Base-by-base conservation (phyloP, 2,888 invertebrate genomes). In the Cerastis rubricosa region DNA sequence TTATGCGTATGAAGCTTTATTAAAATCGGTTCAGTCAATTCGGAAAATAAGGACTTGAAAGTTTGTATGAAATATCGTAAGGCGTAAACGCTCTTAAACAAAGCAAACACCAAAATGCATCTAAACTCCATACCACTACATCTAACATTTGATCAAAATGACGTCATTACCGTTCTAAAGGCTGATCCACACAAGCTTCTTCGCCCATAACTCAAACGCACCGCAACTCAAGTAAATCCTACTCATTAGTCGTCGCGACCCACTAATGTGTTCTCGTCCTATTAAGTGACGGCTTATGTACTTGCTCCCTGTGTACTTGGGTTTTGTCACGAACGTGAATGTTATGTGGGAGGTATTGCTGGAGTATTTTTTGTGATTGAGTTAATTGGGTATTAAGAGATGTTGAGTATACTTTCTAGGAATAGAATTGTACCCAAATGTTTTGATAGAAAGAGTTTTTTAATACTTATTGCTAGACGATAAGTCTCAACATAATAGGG, bases 211-310 rank as follows among this genome's bases (percentile, higher is more conserved):
- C 79, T 88, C 88, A 88, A 89, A 87, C 82, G 75, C 82, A 88
- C 89, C 88, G 70, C 88, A 88, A 80, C 83, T 75, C 80, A 57
- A 64, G 81, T 70, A 87, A 88, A 88, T 89, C 88, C 89, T 79
- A 59, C 87, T 87, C 88, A 89, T 88, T 88, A 85, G 85, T 85
- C 65, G 82, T 78, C 66, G 40, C 78, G 63, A 59, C 73, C 85
- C 78, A 78, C 80, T 88, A 85, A 83, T 88, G 83, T 86, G 88
- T 85, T 80, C 83, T 81, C 81, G 83, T 81, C 83, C 83, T 87
- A 87, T 85, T 85, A 87, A 88, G 78, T 87, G 80, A 79, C 57
- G 85, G 87, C 81, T 86, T 89, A n/a, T n/a, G n/a, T n/a, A 84
- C 73, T 71, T 3, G 78, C 69, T 75, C 9, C 40, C 43, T 68